Evolutionary conservation across 2,888 invertebrate genomes (phyloP), one percentile per base, ranked within the genome.

Genomic region (Oxyteleia sp.): DNA sequence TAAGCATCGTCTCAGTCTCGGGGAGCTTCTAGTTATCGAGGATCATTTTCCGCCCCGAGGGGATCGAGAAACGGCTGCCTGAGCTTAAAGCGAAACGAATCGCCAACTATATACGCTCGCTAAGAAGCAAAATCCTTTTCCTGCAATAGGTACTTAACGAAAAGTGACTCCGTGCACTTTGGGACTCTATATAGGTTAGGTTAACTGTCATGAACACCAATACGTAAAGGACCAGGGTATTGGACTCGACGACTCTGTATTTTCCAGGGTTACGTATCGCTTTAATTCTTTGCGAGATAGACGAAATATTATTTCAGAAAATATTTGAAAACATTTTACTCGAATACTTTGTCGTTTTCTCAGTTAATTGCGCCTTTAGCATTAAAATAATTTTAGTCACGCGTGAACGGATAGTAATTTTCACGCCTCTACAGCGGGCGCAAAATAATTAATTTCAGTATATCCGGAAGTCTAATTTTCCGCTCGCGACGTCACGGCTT

Each of bases 81-180:
- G 86, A 86, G 89, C 88, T 91, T 91, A 91, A 90, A 90, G 90
- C 89, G 89, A 89, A 91, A 90, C 90, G 91, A 91, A 90, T 91
- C 89, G 89, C 88, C 88, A 85, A 86, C 90, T 89, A 90, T 91
- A 86, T 88, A 87, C 87, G 87, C 86, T 88, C 85, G 81, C 87
- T 82, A 76, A 80, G 80, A 84, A 83, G 83, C 47, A 45, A 53
- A 82, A 72, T 63, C 78, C 71, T 66, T 72, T 78, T 78, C 74
- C 53, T 51, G 76, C 76, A 82, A 82, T 84, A 47, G 82, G 66
- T 82, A 82, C 84, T 82, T 82, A 78, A 51, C 81, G 64, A 51
- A 72, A 84, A 78, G 69, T 61, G 81, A 79, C 66, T 78, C 59
- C 16, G 45, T 51, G 78, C 61, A 53, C 59, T 74, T 69, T 32